Percentiles rank a stretch among this genome's conserved stretches.
These are phyloP conservation scores for Cephus nigrinus DNA, from an alignment of 2,888 invertebrate species.

Conservation along the genomic window DNA sequence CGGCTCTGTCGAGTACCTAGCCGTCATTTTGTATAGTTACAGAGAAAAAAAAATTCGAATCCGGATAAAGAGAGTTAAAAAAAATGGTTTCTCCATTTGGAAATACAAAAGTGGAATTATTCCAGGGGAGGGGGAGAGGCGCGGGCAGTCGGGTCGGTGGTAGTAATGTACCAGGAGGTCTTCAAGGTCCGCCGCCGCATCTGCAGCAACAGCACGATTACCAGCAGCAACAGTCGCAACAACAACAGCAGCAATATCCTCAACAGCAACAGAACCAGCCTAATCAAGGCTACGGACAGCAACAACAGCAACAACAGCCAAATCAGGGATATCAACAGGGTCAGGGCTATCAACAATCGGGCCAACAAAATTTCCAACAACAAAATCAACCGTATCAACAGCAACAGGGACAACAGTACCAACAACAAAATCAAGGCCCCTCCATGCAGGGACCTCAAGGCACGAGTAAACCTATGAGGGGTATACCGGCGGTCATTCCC, in stretches of 20 bases:
- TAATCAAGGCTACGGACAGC: conserved; percentile 46
- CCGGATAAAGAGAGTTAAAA: background rate
- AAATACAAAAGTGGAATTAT: conserved; percentile 19
- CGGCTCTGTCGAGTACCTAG: background rate
- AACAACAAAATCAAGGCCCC: conserved; percentile 53
- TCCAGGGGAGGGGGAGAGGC: conserved; percentile 74
- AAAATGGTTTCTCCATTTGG: background rate
- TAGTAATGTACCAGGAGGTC: conserved; percentile 74
- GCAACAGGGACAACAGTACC: conserved; percentile 48
- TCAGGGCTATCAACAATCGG: conserved; percentile 45
- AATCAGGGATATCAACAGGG: conserved; percentile 45
- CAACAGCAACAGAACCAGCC: conserved; percentile 46
- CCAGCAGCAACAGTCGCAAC: conserved; percentile 54
- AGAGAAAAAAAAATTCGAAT: background rate
- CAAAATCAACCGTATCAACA: conserved; percentile 46
- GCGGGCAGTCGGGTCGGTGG: conserved; percentile 70
- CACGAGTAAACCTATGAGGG: conserved; percentile 61
- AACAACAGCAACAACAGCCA: conserved; percentile 55
- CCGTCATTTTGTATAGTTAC: background rate
- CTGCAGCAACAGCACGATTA: conserved; percentile 49
- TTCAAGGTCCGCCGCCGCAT: conserved; percentile 63
- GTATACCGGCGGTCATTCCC: conserved; percentile 69
- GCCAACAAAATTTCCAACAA: conserved; percentile 51
- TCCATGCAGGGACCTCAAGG: conserved; percentile 52
- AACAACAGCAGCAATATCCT: conserved; percentile 45